These are phyloP conservation scores for Drosophila pseudotalamancana DNA, from an alignment of 2,888 invertebrate species.

Conservation along the genomic window DNA sequence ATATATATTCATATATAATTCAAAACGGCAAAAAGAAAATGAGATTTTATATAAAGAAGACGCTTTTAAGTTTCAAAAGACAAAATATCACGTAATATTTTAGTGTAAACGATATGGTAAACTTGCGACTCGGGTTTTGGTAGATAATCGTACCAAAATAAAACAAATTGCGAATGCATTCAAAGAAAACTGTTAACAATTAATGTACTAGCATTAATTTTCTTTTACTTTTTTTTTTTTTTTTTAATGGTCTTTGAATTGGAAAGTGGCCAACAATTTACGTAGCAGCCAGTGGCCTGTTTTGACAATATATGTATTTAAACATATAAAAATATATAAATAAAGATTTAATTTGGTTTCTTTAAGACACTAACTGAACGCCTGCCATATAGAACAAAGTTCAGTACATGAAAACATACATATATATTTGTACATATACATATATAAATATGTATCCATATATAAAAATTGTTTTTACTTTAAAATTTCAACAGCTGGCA, in stretches of 20 bases:
- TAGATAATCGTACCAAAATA: conserved; percentile 4
- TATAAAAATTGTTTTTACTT: conserved; percentile 15
- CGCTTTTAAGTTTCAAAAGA: conserved; percentile 10
- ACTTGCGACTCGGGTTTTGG: conserved; percentile 3
- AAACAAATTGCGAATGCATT: conserved; percentile 24
- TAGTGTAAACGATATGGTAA: conserved; percentile 15
- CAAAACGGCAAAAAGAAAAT: neutral
- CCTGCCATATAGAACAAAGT: conserved; percentile 40
- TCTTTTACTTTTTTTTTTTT: neutral
- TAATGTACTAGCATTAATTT: conserved; percentile 30
- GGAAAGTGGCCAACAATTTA: conserved; percentile 51
- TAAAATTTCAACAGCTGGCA: conserved; percentile 29
- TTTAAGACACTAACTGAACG: conserved; percentile 1
- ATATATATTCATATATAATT: neutral
- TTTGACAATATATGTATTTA: conserved; percentile 13
- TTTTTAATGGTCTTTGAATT: conserved; percentile 10
- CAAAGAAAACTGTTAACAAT: conserved; percentile 38
- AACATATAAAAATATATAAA: conserved; percentile 5
- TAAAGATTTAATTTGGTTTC: conserved; percentile 14
- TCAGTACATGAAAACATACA: conserved; percentile 18
- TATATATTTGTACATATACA: neutral
- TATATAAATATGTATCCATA: conserved; percentile 1
- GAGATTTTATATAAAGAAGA: neutral
- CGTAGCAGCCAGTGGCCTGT: conserved; percentile 43
- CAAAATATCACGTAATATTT: conserved; percentile 46